Conservation (phyloP, 2,888 invertebrate species). For the Acronicta leporina region DNA sequence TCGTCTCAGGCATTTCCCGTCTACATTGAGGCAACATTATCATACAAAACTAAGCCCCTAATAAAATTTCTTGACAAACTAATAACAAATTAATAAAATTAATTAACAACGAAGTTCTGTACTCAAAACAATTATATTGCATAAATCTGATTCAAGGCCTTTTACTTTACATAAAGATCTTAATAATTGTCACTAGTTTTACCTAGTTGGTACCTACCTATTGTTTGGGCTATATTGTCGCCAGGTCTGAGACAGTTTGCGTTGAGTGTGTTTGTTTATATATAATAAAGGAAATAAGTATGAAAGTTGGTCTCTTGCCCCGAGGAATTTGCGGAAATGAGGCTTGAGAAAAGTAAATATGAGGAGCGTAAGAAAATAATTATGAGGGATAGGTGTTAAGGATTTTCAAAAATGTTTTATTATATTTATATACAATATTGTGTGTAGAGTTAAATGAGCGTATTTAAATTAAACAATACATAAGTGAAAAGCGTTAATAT, state of each 20-base stretch:
- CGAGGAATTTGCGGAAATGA: constrained; percentile 20
- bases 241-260: constrained; percentile 13
- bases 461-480: too few species aligned
- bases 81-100: too few species aligned
- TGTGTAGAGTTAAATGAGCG: too few species aligned
- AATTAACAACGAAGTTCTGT: too few species aligned
- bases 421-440: too few species aligned
- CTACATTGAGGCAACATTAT: too few species aligned
- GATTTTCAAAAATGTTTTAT: background rate
- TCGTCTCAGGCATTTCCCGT: too few species aligned
- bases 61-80: too few species aligned
- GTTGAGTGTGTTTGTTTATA: constrained; percentile 43
- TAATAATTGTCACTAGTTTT: constrained; percentile 35
- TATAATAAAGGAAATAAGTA: constrained; percentile 45
- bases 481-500: too few species aligned
- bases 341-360: constrained; percentile 24
- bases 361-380: constrained; percentile 16
- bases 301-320: constrained; percentile 34
- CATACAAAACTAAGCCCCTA: too few species aligned
- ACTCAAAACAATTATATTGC: too few species aligned
- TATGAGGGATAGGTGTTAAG: background rate
- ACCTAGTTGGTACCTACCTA: too few species aligned
- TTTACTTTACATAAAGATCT: constrained; percentile 16
- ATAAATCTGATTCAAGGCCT: background rate
- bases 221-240: constrained; percentile 45